A percentile compares a stretch with the other conserved stretches of the same genome.
These are phyloP conservation scores for Gasterosteus nipponicus DNA, from an alignment of 2,113 vertebrate genomes.

Conservation along the genomic window DNA sequence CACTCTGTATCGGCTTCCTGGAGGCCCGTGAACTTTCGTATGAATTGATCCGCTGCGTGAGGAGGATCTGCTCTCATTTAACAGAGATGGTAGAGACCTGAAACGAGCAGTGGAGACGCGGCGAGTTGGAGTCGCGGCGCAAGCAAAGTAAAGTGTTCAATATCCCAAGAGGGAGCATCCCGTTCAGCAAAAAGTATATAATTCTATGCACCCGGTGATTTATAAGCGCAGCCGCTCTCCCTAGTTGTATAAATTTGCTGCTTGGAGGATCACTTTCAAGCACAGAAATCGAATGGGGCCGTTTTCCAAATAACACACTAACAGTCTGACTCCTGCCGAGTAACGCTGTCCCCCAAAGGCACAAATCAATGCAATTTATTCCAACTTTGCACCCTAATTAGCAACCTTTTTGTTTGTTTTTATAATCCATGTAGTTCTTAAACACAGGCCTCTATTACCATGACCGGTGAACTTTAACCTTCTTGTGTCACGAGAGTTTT, in stretches of 20 bases:
- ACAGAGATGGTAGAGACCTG: constrained; percentile 9
- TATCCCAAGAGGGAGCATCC: constrained; percentile 48
- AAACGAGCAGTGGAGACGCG: background rate
- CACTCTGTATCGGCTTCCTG: constrained; percentile 1
- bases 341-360: constrained; percentile 32
- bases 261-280: constrained; percentile 42
- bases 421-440: constrained; percentile 37
- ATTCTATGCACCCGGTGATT: constrained; percentile 63
- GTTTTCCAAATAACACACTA: constrained; percentile 48
- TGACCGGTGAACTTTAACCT: too few species aligned
- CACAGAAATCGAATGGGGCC: constrained; percentile 45
- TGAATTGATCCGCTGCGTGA: constrained; percentile 28
- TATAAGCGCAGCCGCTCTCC: constrained; percentile 42
- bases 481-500: too few species aligned
- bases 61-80: constrained; percentile 43
- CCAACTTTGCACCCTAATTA: constrained; percentile 60
- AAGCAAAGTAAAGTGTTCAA: constrained; percentile 29
- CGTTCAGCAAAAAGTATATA: constrained; percentile 43
- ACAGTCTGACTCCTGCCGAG: constrained; percentile 38
- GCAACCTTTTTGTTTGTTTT: constrained; percentile 30
- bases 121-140: constrained; percentile 9
- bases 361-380: constrained; percentile 52
- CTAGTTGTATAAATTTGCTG: constrained; percentile 55
- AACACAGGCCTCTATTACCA: background rate
- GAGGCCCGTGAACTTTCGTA: constrained; percentile 34